Conservation (phyloP, 2,888 invertebrate genomes). For the Cephus sareptanus region DNA sequence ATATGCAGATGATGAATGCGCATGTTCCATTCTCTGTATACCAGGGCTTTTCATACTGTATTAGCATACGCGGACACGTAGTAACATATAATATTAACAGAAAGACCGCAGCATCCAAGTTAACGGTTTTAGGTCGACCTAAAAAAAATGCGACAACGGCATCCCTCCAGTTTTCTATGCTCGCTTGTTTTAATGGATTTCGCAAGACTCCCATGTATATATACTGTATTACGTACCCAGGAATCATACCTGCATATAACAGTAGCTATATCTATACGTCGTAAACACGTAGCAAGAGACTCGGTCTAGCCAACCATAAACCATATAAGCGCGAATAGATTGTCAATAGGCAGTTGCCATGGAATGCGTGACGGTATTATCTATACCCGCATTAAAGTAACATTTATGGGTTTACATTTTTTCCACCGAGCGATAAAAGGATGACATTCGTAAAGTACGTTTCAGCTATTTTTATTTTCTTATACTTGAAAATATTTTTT, state of each 20-base stretch:
- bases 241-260: background rate
- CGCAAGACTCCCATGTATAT: background rate
- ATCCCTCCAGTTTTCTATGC: slow-evolving; percentile 36
- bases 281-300: background rate
- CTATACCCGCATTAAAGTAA: background rate
- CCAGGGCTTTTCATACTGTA: background rate
- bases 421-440: background rate
- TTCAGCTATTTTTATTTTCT: background rate
- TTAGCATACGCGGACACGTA: background rate
- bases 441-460: background rate
- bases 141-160: slow-evolving; percentile 35
- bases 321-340: background rate
- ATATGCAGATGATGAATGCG: background rate
- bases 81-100: background rate
- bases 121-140: slow-evolving; percentile 44
- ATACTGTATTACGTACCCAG: background rate
- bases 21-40: background rate
- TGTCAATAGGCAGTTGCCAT: background rate
- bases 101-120: slow-evolving; percentile 34
- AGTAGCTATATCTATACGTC: background rate
- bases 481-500: background rate
- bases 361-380: background rate
- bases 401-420: background rate
- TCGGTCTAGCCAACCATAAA: background rate
- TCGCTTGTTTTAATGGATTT: slow-evolving; percentile 31